A percentile compares a stretch with the other conserved stretches of the same genome.
These are phyloP conservation scores for Anarrhichthys ocellatus DNA, from an alignment of 2,113 vertebrate species.

Conservation along the genomic window DNA sequence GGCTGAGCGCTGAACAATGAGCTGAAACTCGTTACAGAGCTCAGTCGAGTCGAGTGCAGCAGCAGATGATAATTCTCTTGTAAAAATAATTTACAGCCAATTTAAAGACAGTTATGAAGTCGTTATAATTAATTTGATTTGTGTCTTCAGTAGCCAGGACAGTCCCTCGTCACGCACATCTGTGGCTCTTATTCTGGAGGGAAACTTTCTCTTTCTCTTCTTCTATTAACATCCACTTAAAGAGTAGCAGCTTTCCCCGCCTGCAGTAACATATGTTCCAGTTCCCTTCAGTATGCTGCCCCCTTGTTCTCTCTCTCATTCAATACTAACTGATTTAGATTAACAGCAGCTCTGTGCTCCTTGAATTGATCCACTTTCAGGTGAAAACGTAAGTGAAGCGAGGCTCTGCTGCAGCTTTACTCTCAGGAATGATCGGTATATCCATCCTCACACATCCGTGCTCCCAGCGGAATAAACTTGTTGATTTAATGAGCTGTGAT, in stretches of 20 bases:
- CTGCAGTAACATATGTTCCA: background rate
- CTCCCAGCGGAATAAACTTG: no score
- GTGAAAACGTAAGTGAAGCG: no score
- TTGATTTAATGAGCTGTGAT: no score
- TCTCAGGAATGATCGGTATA: no score
- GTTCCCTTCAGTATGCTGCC: background rate
- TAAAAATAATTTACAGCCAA: no score
- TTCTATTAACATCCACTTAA: slow-evolving; percentile 38
- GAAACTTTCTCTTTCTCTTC: slow-evolving; percentile 45
- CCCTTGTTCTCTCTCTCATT: background rate
- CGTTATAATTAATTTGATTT: slow-evolving; percentile 1
- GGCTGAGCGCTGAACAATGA: background rate
- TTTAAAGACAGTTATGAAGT: background rate
- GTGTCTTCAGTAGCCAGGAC: background rate
- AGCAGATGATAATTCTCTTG: background rate
- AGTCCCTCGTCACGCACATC: background rate
- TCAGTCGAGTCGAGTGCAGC: background rate
- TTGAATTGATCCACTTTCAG: background rate
- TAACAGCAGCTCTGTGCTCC: background rate
- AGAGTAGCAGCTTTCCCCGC: slow-evolving; percentile 33
- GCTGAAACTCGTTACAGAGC: background rate
- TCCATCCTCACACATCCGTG: no score
- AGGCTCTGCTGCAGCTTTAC: no score
- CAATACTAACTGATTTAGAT: slow-evolving; percentile 22
- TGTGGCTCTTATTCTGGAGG: slow-evolving; percentile 1